A percentile compares a stretch with the other conserved stretches of the same genome.
phyloP scores from a whole-genome alignment of 2,888 invertebrate genomes.

The Drosophila acutilabella region DNA sequence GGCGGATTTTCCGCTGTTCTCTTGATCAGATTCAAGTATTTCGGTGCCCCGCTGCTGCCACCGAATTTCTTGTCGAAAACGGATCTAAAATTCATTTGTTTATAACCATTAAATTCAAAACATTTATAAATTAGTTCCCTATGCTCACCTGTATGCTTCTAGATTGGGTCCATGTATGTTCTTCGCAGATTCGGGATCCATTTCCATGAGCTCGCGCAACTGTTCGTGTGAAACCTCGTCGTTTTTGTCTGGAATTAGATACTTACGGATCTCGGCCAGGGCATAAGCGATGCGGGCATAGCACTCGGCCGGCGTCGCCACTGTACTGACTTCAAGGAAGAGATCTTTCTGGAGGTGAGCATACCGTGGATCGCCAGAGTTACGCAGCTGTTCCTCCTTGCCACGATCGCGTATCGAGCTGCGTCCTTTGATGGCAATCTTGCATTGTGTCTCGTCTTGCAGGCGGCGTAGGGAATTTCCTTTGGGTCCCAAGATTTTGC shows the following conservation, averaged over 20 bases:
- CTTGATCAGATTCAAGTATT: constrained; percentile 76
- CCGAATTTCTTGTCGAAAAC: constrained; percentile 76
- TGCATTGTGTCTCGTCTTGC: constrained; percentile 94
- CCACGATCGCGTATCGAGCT: constrained; percentile 96
- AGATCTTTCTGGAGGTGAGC: constrained; percentile 94
- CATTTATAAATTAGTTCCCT: too few relatives aligned
- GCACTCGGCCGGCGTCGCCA: constrained; percentile 94
- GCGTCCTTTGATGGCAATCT: constrained; percentile 96
- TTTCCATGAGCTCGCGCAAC: constrained; percentile 75
- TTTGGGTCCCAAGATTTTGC: constrained; percentile 96
- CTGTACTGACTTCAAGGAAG: constrained; percentile 94
- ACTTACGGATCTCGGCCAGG: constrained; percentile 80
- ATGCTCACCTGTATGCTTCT: constrained; percentile 65
- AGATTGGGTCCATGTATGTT: constrained; percentile 71
- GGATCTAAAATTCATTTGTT: constrained; percentile 54
- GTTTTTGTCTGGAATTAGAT: constrained; percentile 80
- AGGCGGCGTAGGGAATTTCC: constrained; percentile 96
- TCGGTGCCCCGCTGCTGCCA: constrained; percentile 62
- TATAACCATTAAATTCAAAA: not conserved
- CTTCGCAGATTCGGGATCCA: constrained; percentile 76
- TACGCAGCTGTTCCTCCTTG: constrained; percentile 92
- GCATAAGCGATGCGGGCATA: constrained; percentile 88
- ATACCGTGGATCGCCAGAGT: constrained; percentile 94
- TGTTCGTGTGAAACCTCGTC: constrained; percentile 80
- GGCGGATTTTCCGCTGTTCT: constrained; percentile 76